Base-by-base conservation (phyloP, 1,140 invertebrate genomes). In the Brachionus rubens region DNA sequence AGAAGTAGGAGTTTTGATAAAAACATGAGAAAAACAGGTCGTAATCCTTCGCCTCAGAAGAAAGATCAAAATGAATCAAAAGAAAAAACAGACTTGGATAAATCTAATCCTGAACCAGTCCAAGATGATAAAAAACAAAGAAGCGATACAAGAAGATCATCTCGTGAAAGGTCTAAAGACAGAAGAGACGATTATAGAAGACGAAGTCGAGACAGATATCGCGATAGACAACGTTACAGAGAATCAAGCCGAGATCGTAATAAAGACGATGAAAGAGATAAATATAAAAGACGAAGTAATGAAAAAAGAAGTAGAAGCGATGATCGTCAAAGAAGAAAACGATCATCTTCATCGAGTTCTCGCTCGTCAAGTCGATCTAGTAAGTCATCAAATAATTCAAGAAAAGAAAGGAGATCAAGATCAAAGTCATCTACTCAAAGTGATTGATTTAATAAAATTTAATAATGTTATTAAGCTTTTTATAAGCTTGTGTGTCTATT, bases 321-420 rank as follows among this genome's bases (percentile, higher is more conserved):
- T 36, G 33, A 36, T 36, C 33, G 33, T 59, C 28, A 36, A n/a
- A 59, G 16, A 36, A 33, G 9, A 14, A 56, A 30, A 59, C 36
- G 28, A n/a, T 33, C 54, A 36, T 59, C 54, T 36, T 36, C 33
- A n/a, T 59, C 54, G 14, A 28, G 54, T 59, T 59, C 54, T 33
- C 28, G 19, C 3, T 36, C 30, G 7, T 59, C 54, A 16, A 36
- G 33, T 9, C 3, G 33, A 36, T n/a, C 12, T 16, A 36, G 12
- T 59, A 16, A 33, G n/a, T 33, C 28, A 36, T 9, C 14, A 59
- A 28, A 30, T 4, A 56, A 14, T n/a, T n/a, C n/a, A 14, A 33
- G n/a, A 14, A 12, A 19, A 30, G 16, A 21, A 36, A 28, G n/a
- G 9, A 59, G 30, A 19, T 40, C 50, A 2, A 54, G 24, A 26